These are phyloP conservation scores for Lepidocyrtoides sp. DNA, from an alignment of 2,888 invertebrate genomes.

Conservation along the genomic window DNA sequence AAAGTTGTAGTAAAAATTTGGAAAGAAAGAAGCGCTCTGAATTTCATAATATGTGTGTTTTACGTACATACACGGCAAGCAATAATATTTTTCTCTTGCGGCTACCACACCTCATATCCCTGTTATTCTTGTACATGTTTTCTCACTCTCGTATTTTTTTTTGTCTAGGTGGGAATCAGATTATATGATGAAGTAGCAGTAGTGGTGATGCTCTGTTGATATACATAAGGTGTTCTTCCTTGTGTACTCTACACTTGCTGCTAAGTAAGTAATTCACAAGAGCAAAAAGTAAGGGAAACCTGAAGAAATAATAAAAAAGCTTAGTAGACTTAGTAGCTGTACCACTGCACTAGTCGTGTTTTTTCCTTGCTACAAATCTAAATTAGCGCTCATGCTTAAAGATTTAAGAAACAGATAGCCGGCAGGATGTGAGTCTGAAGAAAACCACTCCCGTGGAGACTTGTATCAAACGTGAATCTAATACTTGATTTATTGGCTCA, in stretches of 20 bases:
- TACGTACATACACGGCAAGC: background rate
- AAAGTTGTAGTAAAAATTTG: conserved; percentile 54
- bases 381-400: conserved; percentile 74
- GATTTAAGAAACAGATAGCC: conserved; percentile 75
- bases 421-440: conserved; percentile 69
- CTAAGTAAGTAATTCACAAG: background rate
- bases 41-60: conserved; percentile 36
- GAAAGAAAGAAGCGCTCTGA: background rate
- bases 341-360: background rate
- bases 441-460: conserved; percentile 80
- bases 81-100: conserved; percentile 32
- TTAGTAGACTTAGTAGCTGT: background rate
- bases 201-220: background rate
- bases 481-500: conserved; percentile 83
- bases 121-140: conserved; percentile 6
- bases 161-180: conserved; percentile 50
- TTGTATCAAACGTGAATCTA: conserved; percentile 83
- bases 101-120: conserved; percentile 2
- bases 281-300: conserved; percentile 33
- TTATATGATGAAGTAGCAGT: conserved; percentile 6
- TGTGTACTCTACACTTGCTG: conserved; percentile 15
- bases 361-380: conserved; percentile 67
- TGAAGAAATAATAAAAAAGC: conserved; percentile 38
- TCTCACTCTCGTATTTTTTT: conserved; percentile 22
- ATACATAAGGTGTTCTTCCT: background rate